phyloP scores from a whole-genome alignment of 2,113 vertebrate species.

The Tragelaphus scriptus region DNA sequence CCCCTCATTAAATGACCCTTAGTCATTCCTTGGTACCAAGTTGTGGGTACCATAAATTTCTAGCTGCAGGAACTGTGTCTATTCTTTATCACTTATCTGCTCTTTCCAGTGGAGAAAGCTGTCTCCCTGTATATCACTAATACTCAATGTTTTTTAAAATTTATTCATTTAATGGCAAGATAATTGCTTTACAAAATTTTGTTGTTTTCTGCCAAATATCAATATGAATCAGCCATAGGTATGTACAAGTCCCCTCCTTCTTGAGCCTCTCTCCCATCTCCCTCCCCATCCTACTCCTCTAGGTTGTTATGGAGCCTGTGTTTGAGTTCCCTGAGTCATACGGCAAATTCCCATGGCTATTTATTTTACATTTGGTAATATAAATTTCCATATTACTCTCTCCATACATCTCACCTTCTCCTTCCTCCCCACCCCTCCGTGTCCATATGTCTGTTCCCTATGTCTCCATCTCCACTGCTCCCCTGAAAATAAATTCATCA shows the following conservation, averaged over 20 bases:
- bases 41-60: background rate
- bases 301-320: background rate
- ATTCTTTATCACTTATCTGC: background rate
- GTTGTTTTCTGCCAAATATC: background rate
- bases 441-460: background rate
- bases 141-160: background rate
- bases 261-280: background rate
- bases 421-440: background rate
- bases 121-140: background rate
- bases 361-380: background rate
- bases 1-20: background rate
- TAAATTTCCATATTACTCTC: background rate
- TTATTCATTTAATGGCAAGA: background rate
- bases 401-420: background rate
- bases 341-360: background rate
- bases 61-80: background rate
- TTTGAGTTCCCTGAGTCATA: background rate
- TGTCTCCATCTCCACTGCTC: background rate
- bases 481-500: background rate
- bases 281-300: background rate
- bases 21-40: background rate
- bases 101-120: background rate
- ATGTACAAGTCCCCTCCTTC: background rate
- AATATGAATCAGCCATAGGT: background rate
- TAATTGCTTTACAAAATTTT: background rate